Base-by-base conservation (phyloP, 2,113 vertebrate genomes). In the Condylura cristata region DNA sequence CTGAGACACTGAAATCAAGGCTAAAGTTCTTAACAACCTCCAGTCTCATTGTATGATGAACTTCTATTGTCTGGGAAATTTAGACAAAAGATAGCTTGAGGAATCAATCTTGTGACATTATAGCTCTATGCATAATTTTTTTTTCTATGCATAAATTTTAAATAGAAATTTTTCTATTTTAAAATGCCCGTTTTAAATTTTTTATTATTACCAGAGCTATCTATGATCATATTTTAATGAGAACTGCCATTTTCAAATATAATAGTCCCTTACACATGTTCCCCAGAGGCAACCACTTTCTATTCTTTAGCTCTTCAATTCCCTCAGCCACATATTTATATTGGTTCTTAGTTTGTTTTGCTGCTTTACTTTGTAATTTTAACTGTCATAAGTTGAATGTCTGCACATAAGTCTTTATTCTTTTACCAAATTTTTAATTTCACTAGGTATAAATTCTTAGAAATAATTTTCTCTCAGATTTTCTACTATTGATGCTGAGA, bases 1-100 rank as follows among this genome's bases (percentile, higher is more conserved):
- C 44, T 94, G 72, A 96, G 51, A 37, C 65, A 91, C 48, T 41
- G 39, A 94, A 78, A 93, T 89, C 86, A 97, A 95, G 86, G 79
- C 92, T 95, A 86, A 96, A 95, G 83, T 96, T 96, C 63, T 95
- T 94, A 76, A 70, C 14, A 39, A 34, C 63, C 63, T 85, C 66
- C n/a, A 85, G 13, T 76, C 56, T 96, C 76, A 89, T 60, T 82
- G 30, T 48, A 17, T 89, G 34, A 90, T 82, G 30, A 89, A 81
- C 84, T 82, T 91, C 34, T 89, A 34, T 92, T 91, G 14, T 91
- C 87, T 66, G 30, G 84, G 86, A 95, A 90, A 95, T 72, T 75
- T 89, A 89, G 60, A 48, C 6, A 85, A 86, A 95, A 84, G 83
- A 8, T 44, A 89, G n/a, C 51, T 80, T 95, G 18, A 20, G 51